phyloP scores from a whole-genome alignment of 2,113 vertebrate species.

The Cyrtonyx montezumae region DNA sequence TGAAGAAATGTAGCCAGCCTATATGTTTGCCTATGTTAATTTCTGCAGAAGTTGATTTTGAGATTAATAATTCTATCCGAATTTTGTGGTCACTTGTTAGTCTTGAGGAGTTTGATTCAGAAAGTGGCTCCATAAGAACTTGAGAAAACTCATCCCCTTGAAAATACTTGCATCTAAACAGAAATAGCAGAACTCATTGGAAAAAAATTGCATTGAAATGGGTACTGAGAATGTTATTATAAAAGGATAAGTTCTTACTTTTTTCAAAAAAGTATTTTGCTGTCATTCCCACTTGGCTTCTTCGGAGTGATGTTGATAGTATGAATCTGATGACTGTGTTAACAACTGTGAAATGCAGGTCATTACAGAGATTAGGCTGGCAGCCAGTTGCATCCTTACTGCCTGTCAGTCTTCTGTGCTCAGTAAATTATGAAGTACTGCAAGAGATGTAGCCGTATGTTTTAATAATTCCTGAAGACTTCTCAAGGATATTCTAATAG shows the following conservation, averaged over 20 bases:
- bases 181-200: not conserved
- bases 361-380: not conserved
- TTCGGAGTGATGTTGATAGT: not conserved
- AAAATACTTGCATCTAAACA: slow-evolving; percentile 36
- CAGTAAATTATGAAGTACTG: not conserved
- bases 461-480: not conserved
- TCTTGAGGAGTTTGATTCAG: not conserved
- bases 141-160: not conserved
- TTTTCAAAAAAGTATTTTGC: not conserved
- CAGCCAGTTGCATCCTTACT: not conserved
- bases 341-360: slow-evolving; percentile 22
- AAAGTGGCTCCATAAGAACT: not conserved
- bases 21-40: not conserved
- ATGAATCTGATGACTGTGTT: slow-evolving; percentile 13
- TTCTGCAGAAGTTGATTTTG: slow-evolving; percentile 43
- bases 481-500: slow-evolving; percentile 29
- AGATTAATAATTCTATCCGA: slow-evolving; percentile 13
- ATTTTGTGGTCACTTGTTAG: slow-evolving; percentile 12
- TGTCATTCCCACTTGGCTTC: not conserved
- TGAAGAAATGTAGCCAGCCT: not conserved
- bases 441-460: not conserved
- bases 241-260: not conserved
- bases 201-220: not conserved
- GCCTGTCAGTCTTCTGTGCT: not conserved
- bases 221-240: not conserved